Base-by-base conservation (phyloP, 2,888 invertebrate species). In the Habroteleia sp. region DNA sequence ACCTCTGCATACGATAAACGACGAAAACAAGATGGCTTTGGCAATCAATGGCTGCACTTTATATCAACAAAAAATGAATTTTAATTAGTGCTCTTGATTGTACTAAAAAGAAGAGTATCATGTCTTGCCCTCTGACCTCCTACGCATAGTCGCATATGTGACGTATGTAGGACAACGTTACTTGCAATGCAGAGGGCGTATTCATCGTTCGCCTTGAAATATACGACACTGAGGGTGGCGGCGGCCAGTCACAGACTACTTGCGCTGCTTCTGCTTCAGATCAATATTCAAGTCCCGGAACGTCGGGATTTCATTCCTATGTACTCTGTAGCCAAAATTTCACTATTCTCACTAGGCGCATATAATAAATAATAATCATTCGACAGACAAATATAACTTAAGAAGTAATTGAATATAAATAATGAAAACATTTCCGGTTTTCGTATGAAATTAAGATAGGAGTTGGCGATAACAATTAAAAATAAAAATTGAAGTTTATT, bases 231-330 rank as follows among this genome's bases (percentile, higher is more conserved):
- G 65, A 66, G 66, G 66, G 66, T 56, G 56, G 71, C 10, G 60
- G 71, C 41, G 62, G 48, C 50, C 37, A 50, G 73, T 58, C 25
- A 44, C 74, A 52, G 72, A 62, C 73, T 74, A 69, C 73, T 63
- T n/a, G n/a, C 31, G 72, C 72, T 65, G 75, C 63, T 54, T 58
- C 74, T 69, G 56, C 74, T 76, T 78, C 80, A 82, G 84, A 86
- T 86, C 85, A 85, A 86, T 85, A 86, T 82, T 79, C 83, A 80
- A 73, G 73, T 75, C 73, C 74, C 50, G 54, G 48, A 74, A 58
- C 42, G 5, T 35, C 50, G 6, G 27, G 52, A 27, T 23, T 27
- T 39, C 20, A 56, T 66, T 37, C 23, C 65, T 3, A 2, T 3
- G 17, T 14, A 16, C n/a, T n/a, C 20, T 13, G 14, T 20, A 20